Evolutionary conservation across 2,797 vertebrate species (phyloP), one percentile per base, ranked within the genome.

Genomic region (Hypotaenidia philippensis): DNA sequence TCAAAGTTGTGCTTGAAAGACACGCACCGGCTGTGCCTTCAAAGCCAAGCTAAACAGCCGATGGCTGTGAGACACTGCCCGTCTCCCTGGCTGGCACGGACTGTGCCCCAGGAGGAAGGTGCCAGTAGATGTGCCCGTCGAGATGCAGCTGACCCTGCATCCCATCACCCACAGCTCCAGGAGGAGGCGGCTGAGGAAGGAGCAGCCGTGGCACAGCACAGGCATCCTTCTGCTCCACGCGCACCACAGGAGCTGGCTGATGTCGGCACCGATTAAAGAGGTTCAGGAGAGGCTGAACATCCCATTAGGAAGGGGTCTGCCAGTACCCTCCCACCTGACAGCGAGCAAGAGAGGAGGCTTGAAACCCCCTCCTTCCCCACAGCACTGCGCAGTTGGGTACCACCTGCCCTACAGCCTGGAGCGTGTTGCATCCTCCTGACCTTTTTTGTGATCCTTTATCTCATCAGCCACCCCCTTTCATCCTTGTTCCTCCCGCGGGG

Each of bases 1-100:
- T 72, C 44, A 64, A 91, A 85, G 55, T 32, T 18, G 32, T 7
- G 31, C 64, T 63, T 38, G 31, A 41, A 72, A 41, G 76, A 63
- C 81, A 16, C 19, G 2, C 4, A 0, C 38, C 0, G 31, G 12
- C 71, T 38, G 21, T 26, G 70, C 64, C 44, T n/a, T 5, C 63
- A 34, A 60, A 47, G 53, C 53, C 11, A 13, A 61, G 49, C 72
- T 25, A 8, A n/a, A 47, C 38, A 55, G 70, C 7, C 17, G 2
- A 22, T 4, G 41, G 22, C 59, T n/a, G 59, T 1, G 7, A 8
- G 45, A 56, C 1, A 9, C 16, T 65, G 31, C 36, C 50, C 1
- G 0, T 16, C 47, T 5, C 72, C 1, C 13, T 0, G 4, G 18
- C 59, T 2, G 3, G 23, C 10, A 1, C 45, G 21, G 68, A 17